phyloP scores from a whole-genome alignment of 2,888 invertebrate species.

The Cephus nigrinus region DNA sequence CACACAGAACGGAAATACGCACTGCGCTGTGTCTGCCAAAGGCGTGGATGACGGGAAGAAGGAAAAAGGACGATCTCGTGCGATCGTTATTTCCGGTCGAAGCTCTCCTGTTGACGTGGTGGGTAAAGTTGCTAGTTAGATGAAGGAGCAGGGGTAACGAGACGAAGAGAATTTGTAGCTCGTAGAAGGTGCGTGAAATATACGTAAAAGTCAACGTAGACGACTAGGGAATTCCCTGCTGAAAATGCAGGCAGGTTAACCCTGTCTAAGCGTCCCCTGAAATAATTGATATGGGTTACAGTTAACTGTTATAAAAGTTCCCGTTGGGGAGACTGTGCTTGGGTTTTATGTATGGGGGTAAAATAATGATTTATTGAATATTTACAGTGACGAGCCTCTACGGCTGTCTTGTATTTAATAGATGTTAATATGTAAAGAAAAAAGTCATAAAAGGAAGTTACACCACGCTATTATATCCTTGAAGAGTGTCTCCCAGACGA shows the following conservation, averaged over 20 bases:
- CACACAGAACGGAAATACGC: background rate
- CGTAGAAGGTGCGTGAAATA: background rate
- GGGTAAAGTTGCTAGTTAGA: background rate
- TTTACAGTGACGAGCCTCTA: background rate
- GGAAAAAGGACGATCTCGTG: background rate
- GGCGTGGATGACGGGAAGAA: background rate
- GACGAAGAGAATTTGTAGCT: background rate
- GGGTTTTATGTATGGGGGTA: background rate
- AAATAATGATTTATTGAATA: background rate
- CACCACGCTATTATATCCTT: background rate
- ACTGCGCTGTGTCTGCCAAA: background rate
- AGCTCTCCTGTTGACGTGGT: background rate
- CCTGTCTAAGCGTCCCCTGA: background rate
- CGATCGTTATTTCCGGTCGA: background rate
- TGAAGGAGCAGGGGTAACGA: background rate
- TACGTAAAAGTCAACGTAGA: background rate
- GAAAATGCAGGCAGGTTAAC: background rate
- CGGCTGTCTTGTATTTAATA: constrained; percentile 20
- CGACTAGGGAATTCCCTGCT: background rate
- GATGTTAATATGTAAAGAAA: background rate
- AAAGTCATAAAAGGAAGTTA: background rate
- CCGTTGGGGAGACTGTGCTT: background rate
- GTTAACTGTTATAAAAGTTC: background rate
- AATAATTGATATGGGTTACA: background rate
- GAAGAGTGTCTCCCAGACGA: constrained; percentile 13